A percentile compares a stretch with the other conserved stretches of the same genome.
phyloP scores from a whole-genome alignment of 2,797 vertebrate species.

The Malacoraja senta region DNA sequence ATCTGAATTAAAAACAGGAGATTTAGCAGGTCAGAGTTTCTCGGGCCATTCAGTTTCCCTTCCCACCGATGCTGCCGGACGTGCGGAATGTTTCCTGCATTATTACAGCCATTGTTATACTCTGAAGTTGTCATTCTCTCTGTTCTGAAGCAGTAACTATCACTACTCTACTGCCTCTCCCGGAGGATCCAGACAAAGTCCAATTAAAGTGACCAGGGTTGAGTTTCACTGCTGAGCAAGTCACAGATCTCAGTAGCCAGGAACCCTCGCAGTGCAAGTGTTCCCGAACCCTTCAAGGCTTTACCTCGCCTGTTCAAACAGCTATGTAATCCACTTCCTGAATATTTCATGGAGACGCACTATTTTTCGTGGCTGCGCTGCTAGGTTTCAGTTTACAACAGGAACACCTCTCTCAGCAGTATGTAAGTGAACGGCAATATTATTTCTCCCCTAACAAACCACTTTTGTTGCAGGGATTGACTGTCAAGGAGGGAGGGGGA shows the following conservation, averaged over 20 bases:
- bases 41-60: no score
- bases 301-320: slow-evolving; percentile 39
- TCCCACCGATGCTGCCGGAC: no score
- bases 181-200: not conserved
- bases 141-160: not conserved
- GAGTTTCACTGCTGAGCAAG: not conserved
- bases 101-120: not conserved
- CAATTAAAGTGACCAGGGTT: no score
- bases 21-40: no score
- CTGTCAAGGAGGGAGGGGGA: not conserved
- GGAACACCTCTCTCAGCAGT: not conserved
- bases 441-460: not conserved
- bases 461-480: not conserved
- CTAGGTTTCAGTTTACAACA: not conserved
- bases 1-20: no score
- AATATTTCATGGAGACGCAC: slow-evolving; percentile 17
- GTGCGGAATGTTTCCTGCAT: no score
- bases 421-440: not conserved
- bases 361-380: slow-evolving; percentile 38
- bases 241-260: no score
- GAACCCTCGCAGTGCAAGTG: not conserved
- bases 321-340: slow-evolving; percentile 38
- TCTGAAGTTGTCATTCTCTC: not conserved
- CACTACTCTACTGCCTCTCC: not conserved
- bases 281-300: slow-evolving; percentile 40